Conservation (phyloP, 2,797 vertebrate genomes). For the Sebastes oblongus region DNA sequence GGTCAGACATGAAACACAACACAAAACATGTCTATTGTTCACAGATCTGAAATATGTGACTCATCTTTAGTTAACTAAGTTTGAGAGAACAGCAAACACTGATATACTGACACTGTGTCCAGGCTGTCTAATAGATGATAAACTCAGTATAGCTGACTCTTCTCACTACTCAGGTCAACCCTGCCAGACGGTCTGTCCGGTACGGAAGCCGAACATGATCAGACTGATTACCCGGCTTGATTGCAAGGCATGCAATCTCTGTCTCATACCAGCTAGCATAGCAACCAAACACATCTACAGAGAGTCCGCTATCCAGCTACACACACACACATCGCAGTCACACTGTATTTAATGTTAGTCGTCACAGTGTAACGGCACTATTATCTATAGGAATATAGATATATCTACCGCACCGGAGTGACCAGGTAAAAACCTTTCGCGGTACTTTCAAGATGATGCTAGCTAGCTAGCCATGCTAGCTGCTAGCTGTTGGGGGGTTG, state of each 20-base stretch:
- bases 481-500: constrained; percentile 51
- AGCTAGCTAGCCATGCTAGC: constrained; percentile 57
- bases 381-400: constrained; percentile 41
- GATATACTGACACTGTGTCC: rapidly evolving
- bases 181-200: neutral
- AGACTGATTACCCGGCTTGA: constrained; percentile 74
- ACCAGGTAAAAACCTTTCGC: constrained; percentile 81
- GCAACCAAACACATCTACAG: constrained; percentile 29
- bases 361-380: neutral
- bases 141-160: neutral
- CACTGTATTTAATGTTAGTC: constrained; percentile 52
- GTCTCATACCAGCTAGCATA: constrained; percentile 71
- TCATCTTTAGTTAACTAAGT: neutral
- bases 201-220: constrained; percentile 81
- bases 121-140: neutral
- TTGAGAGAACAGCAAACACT: neutral
- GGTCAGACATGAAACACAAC: constrained; percentile 18
- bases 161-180: too few species aligned
- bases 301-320: constrained; percentile 30
- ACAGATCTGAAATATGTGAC: neutral
- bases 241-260: constrained; percentile 77
- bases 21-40: neutral
- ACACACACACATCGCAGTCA: neutral
- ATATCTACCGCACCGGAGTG: constrained; percentile 60
- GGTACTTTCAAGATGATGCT: constrained; percentile 77